phyloP scores from a whole-genome alignment of 1,140 invertebrate genomes.

The Drosophila bocki region DNA sequence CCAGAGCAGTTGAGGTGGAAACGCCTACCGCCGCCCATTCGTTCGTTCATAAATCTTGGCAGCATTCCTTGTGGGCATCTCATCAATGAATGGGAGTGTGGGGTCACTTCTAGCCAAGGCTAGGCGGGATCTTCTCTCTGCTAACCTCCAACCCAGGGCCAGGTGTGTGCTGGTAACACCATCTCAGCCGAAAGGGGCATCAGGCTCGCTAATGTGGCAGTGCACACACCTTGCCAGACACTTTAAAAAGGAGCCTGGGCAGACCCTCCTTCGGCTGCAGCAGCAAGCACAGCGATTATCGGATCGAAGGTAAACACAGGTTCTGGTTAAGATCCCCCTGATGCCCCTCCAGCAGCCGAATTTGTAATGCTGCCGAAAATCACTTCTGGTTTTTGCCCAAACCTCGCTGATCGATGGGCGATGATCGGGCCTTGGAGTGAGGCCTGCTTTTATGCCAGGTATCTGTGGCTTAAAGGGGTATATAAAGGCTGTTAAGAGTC shows the following conservation, averaged over 20 bases:
- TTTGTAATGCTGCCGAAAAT: slow-evolving; percentile 60
- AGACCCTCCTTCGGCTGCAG: slow-evolving; percentile 10
- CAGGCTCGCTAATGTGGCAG: slow-evolving; percentile 55
- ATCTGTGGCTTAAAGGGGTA: slow-evolving; percentile 5
- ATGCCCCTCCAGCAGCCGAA: slow-evolving; percentile 14
- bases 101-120: neutral
- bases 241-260: slow-evolving; percentile 41
- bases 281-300: slow-evolving; percentile 52
- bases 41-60: slow-evolving; percentile 33
- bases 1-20: slow-evolving; percentile 22
- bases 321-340: slow-evolving; percentile 25
- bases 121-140: neutral
- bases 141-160: neutral
- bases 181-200: neutral
- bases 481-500: neutral
- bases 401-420: slow-evolving; percentile 32
- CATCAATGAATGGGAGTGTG: slow-evolving; percentile 6
- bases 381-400: slow-evolving; percentile 72
- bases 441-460: slow-evolving; percentile 2
- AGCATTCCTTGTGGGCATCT: slow-evolving; percentile 24
- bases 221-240: slow-evolving; percentile 64
- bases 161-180: neutral
- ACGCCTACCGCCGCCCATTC: slow-evolving; percentile 16
- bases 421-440: slow-evolving; percentile 15
- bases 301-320: slow-evolving; percentile 61